Evolutionary conservation across 2,888 invertebrate genomes (phyloP).

Genomic region (Melikaiella ostensackeni): DNA sequence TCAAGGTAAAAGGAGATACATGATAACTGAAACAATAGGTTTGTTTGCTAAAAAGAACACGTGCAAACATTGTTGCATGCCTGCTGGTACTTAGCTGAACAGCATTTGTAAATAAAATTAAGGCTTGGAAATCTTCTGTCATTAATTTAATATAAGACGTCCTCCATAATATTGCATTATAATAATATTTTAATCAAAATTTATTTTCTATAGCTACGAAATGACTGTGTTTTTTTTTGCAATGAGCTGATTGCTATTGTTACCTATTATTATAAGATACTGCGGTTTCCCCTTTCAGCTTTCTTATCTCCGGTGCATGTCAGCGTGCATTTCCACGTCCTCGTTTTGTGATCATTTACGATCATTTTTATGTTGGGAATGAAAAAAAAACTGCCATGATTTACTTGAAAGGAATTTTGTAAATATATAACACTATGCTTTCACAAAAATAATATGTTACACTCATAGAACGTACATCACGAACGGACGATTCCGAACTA

Average conservation of each 20-base stretch:
- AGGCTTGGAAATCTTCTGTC: not conserved
- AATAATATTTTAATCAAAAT: too few relatives aligned
- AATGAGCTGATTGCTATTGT: not conserved
- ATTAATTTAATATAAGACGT: not conserved
- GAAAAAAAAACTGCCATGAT: not conserved
- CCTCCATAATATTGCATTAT: too few relatives aligned
- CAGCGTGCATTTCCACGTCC: not conserved
- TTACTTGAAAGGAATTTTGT: not conserved
- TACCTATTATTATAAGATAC: not conserved
- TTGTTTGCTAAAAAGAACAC: not conserved
- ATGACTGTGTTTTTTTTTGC: not conserved
- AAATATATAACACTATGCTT: not conserved
- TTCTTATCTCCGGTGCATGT: not conserved
- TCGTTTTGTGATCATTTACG: not conserved
- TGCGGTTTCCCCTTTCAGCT: not conserved
- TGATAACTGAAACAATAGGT: slow-evolving; percentile 2
- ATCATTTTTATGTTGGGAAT: not conserved
- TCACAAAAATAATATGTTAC: not conserved
- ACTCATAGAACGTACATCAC: slow-evolving; percentile 1
- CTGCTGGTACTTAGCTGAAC: not conserved
- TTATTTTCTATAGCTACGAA: too few relatives aligned
- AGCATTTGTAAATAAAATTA: not conserved
- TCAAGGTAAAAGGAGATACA: not conserved
- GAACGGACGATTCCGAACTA: slow-evolving; percentile 21
- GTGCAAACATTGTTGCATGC: not conserved